Evolutionary conservation across 2,888 invertebrate species (phyloP).

Genomic region (Esperia sulphurella): DNA sequence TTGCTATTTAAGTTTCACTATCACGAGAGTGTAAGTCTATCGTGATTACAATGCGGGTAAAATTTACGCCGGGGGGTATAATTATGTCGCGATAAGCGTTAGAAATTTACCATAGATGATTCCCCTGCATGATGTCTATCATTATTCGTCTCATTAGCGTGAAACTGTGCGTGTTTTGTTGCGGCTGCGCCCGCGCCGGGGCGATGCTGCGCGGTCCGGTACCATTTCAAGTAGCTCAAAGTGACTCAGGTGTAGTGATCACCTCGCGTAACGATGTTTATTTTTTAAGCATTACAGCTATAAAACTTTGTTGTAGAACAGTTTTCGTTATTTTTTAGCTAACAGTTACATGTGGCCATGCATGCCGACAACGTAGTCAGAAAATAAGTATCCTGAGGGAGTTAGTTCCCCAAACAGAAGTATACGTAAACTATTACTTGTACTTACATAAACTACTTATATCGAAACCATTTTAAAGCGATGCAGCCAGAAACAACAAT

Average conservation of each 20-base stretch:
- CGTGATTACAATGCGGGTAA: background rate
- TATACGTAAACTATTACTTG: no score
- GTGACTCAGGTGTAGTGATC: conserved; percentile 28
- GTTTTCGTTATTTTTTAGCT: background rate
- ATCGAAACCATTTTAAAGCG: no score
- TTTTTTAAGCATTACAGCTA: conserved; percentile 13
- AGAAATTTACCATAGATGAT: conserved; percentile 41
- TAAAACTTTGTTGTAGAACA: background rate
- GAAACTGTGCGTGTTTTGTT: conserved; percentile 43
- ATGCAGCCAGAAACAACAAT: no score
- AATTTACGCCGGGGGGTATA: conserved; percentile 5
- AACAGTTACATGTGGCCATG: no score
- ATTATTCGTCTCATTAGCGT: conserved; percentile 49
- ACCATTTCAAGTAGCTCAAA: conserved; percentile 10
- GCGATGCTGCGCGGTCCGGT: no score
- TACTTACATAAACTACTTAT: no score
- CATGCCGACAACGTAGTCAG: no score
- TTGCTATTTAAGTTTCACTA: conserved; percentile 32
- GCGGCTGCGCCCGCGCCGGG: conserved; percentile 15
- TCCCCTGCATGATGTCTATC: conserved; percentile 34
- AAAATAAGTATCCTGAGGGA: no score
- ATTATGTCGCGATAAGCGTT: conserved; percentile 25
- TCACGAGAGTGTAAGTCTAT: conserved; percentile 25
- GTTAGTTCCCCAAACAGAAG: no score
- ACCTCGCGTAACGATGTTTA: conserved; percentile 41